Conservation (phyloP, 2,888 invertebrate species). For the Seira sanloemensis region DNA sequence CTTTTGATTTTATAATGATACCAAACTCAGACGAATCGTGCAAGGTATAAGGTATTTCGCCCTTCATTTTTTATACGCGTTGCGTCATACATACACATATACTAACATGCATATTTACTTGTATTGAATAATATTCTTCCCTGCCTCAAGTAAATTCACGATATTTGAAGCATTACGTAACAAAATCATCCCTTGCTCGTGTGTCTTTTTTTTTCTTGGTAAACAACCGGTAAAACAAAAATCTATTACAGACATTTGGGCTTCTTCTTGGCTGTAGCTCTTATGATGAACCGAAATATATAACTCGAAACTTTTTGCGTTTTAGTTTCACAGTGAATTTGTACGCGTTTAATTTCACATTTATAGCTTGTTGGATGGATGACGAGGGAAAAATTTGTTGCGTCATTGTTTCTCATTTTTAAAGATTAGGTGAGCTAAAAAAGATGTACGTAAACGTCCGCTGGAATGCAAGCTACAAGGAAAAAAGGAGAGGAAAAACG, state of each 20-base stretch:
- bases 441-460: conserved; percentile 1
- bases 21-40: too few species aligned
- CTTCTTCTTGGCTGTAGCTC: too few species aligned
- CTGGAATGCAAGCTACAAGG: background rate
- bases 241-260: conserved; percentile 13
- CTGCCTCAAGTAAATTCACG: conserved; percentile 38
- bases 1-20: too few species aligned
- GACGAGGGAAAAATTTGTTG: conserved; percentile 43
- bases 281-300: too few species aligned
- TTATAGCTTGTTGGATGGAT: background rate
- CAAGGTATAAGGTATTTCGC: too few species aligned
- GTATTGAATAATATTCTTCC: too few species aligned
- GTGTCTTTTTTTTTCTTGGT: conserved; percentile 8
- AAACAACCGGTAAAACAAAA: conserved; percentile 55
- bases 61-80: too few species aligned
- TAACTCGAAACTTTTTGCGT: background rate
- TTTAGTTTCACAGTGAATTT: background rate
- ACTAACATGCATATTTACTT: too few species aligned
- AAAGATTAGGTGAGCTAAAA: conserved; percentile 35
- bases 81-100: too few species aligned
- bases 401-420: conserved; percentile 63
- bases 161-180: conserved; percentile 42
- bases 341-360: background rate
- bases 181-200: conserved; percentile 48
- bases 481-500: background rate